A percentile compares a stretch with the other conserved stretches of the same genome.
Evolutionary conservation across 2,888 invertebrate genomes (phyloP).

Genomic region (Drosophila limbata): DNA sequence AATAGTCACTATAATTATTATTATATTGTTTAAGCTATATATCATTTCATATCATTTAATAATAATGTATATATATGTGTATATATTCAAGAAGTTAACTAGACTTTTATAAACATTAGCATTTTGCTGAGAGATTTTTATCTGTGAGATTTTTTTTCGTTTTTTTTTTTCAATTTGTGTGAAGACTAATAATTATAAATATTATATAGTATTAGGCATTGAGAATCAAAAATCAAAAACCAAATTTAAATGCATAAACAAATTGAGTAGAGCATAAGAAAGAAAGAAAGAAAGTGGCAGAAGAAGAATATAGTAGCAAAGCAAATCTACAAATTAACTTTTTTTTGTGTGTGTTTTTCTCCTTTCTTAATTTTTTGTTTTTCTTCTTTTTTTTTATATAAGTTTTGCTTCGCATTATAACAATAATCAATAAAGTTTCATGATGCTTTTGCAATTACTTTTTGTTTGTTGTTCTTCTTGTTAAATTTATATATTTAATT

Average conservation of each 20-base stretch:
- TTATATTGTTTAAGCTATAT: slow-evolving; percentile 29
- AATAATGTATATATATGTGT: slow-evolving; percentile 31
- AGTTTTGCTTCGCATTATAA: slow-evolving; percentile 81
- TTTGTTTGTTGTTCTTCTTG: slow-evolving; percentile 17
- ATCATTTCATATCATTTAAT: slow-evolving; percentile 37
- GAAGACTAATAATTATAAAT: slow-evolving; percentile 39
- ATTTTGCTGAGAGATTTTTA: slow-evolving; percentile 32
- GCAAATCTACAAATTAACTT: slow-evolving; percentile 42
- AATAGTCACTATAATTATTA: slow-evolving; percentile 76
- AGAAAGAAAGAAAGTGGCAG: slow-evolving; percentile 17
- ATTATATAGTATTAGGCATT: slow-evolving; percentile 39
- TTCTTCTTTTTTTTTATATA: slow-evolving; percentile 29
- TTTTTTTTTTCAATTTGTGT: slow-evolving; percentile 25
- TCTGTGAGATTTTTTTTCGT: slow-evolving; percentile 24
- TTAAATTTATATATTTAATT: slow-evolving; percentile 29
- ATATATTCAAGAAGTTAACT: slow-evolving; percentile 72
- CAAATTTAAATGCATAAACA: slow-evolving; percentile 66
- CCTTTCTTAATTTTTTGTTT: slow-evolving; percentile 15
- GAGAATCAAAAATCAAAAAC: slow-evolving; percentile 36
- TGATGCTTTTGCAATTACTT: slow-evolving; percentile 70
- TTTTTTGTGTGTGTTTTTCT: slow-evolving; percentile 22
- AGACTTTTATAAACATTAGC: slow-evolving; percentile 48
- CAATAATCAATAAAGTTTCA: slow-evolving; percentile 80
- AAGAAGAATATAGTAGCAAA: slow-evolving; percentile 26
- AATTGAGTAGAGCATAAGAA: slow-evolving; percentile 10